phyloP scores from a whole-genome alignment of 2,888 invertebrate species.

The Phytoseiulus persimilis region DNA sequence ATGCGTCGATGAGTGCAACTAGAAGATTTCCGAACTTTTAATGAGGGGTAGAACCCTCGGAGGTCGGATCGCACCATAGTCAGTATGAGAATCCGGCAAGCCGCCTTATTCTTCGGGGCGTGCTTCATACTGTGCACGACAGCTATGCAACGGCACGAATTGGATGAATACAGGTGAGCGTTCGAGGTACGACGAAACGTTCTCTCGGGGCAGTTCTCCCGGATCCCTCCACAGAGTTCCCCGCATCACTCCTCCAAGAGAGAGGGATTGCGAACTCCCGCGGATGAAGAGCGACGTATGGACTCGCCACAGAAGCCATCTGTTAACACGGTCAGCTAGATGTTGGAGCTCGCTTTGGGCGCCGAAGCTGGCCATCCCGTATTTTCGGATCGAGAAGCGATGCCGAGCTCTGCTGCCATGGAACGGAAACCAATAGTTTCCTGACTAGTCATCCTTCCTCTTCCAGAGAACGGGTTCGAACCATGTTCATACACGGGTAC shows the following conservation, averaged over 20 bases:
- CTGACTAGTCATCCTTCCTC: constrained; percentile 42
- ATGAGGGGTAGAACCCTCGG: not conserved
- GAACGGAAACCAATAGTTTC: not conserved
- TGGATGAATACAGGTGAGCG: not conserved
- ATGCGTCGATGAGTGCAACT: not conserved
- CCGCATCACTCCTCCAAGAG: no score
- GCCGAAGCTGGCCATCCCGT: no score
- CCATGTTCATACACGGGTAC: constrained; percentile 97
- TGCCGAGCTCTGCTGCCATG: no score
- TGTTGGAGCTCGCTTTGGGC: no score
- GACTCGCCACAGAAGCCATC: no score
- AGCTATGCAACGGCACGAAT: not conserved
- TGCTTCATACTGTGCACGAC: not conserved
- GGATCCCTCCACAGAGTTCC: no score
- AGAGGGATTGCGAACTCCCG: no score
- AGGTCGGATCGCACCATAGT: not conserved
- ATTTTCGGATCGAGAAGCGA: no score
- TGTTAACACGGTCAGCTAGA: no score
- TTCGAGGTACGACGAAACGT: not conserved
- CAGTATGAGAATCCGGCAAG: not conserved
- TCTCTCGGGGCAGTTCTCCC: not conserved
- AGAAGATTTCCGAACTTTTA: not conserved
- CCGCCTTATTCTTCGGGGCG: not conserved
- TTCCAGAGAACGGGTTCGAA: constrained; percentile 70
- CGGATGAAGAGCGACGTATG: no score